Evolutionary conservation across 2,888 invertebrate species (phyloP), one percentile per base, ranked within the genome.

Genomic region (Thymelicus lineola): DNA sequence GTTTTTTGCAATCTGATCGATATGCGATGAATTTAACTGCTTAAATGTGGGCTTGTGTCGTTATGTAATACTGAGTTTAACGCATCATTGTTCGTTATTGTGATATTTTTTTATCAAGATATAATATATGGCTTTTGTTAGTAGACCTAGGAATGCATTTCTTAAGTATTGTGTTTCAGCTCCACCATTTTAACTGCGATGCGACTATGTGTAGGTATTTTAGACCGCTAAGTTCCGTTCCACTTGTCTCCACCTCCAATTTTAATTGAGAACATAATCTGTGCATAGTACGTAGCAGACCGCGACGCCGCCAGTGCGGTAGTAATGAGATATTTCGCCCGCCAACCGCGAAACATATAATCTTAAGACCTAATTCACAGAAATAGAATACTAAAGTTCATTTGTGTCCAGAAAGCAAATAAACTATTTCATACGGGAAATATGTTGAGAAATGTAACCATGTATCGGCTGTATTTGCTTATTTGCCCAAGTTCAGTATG

Each of bases 221-320:
- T 61, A 65, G 70, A 61, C 10, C n/a, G 35, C n/a, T 36, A 38
- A n/a, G 69, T 69, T 69, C 69, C 69, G 69, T 69, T 69, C 69
- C 58, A 69, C 63, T 69, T 69, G 69, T 63, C 58, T 48, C 48
- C 58, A 48, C 69, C 63, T 64, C 63, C 38, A 70, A 64, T 70
- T 53, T 68, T 64, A 71, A 71, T 71, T 67, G 45, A 68, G 46
- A 67, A 67, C 28, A 59, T 66, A 66, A 71, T 68, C 67, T 66
- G 70, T 50, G 48, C 73, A 61, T 17, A 57, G 48, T 70, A 71
- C 7, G 60, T 64, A 68, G 57, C 70, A 72, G 76, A 75, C 75
- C 76, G 70, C 63, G 67, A 76, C 68, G 68, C 71, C 68, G 62
- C 71, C 45, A 64, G 64, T 50, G 66, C 72, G 73, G 74, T 74